phyloP scores from a whole-genome alignment of 2,797 vertebrate genomes.

The Ctenopoma kingsleyae region DNA sequence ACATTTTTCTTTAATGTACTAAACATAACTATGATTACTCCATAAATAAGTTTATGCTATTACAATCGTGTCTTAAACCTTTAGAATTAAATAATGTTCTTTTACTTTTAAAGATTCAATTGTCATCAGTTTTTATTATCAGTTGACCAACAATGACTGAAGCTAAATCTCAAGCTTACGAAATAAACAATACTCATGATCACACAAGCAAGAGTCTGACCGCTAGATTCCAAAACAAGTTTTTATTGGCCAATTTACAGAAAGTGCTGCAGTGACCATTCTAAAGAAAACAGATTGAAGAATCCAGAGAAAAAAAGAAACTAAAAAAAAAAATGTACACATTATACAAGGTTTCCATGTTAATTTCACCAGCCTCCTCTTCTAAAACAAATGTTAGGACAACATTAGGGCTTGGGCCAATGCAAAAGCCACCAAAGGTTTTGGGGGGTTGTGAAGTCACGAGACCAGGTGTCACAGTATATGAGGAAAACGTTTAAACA shows the following conservation, averaged over 20 bases:
- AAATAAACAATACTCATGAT: not conserved
- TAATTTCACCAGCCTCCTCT: constrained; percentile 65
- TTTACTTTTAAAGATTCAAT: too few species aligned
- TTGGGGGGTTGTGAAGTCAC: constrained; percentile 61
- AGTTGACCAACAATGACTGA: too few species aligned
- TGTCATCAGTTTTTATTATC: too few species aligned
- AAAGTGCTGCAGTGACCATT: constrained; percentile 87
- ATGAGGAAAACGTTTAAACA: constrained; percentile 72
- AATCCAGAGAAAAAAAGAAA: constrained; percentile 61
- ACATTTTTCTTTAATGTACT: not conserved
- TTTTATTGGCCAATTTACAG: constrained; percentile 88
- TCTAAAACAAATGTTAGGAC: constrained; percentile 77
- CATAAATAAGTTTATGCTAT: not conserved
- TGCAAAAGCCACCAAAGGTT: constrained; percentile 73
- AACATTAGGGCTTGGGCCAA: constrained; percentile 68
- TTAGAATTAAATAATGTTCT: too few species aligned
- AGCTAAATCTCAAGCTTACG: too few species aligned
- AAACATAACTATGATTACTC: not conserved
- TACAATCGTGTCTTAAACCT: too few species aligned
- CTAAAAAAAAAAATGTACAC: constrained; percentile 55
- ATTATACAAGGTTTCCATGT: constrained; percentile 80
- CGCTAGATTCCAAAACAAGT: constrained; percentile 81
- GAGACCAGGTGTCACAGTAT: constrained; percentile 77
- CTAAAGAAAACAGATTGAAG: constrained; percentile 81
- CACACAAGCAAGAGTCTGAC: constrained; percentile 42